These are phyloP conservation scores for Acleris literana DNA, from an alignment of 2,888 invertebrate species.

Conservation along the genomic window DNA sequence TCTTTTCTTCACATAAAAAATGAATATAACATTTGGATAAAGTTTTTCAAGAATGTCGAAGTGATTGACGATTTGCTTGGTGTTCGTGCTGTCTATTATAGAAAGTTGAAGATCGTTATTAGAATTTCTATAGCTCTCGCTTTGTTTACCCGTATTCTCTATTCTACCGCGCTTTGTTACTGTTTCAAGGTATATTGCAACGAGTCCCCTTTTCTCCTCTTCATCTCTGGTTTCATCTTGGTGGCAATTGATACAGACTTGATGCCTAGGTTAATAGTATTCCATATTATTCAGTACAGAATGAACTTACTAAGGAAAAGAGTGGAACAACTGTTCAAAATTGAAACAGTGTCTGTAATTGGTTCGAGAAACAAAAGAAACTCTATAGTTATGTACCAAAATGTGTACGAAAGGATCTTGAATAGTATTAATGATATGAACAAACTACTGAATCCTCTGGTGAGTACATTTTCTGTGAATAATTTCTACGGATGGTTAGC, in stretches of 20 bases:
- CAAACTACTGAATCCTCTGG: constrained; percentile 23
- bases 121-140: constrained; percentile 2
- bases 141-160: constrained; percentile 22
- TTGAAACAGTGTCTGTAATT: constrained; percentile 3
- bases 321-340: constrained; percentile 18
- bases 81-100: constrained; percentile 16
- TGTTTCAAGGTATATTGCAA: constrained; percentile 23
- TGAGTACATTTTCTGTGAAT: constrained; percentile 18
- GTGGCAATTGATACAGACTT: constrained; percentile 32
- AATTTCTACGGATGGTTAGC: background rate
- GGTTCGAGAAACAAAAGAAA: constrained; percentile 10
- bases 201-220: constrained; percentile 8
- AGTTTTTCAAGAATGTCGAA: constrained; percentile 23
- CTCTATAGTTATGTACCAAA: constrained; percentile 7
- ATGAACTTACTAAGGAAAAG: constrained; percentile 22
- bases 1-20: constrained; percentile 8
- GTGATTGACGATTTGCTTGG: constrained; percentile 27
- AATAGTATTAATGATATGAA: constrained; percentile 16
- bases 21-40: background rate
- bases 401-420: constrained; percentile 27
- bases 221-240: constrained; percentile 22
- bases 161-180: constrained; percentile 25
- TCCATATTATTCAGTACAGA: constrained; percentile 23
- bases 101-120: constrained; percentile 13
- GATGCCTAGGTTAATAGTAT: constrained; percentile 29